A percentile compares a stretch with the other conserved stretches of the same genome.
phyloP scores from a whole-genome alignment of 2,888 invertebrate genomes.

The Cantharis nigra region DNA sequence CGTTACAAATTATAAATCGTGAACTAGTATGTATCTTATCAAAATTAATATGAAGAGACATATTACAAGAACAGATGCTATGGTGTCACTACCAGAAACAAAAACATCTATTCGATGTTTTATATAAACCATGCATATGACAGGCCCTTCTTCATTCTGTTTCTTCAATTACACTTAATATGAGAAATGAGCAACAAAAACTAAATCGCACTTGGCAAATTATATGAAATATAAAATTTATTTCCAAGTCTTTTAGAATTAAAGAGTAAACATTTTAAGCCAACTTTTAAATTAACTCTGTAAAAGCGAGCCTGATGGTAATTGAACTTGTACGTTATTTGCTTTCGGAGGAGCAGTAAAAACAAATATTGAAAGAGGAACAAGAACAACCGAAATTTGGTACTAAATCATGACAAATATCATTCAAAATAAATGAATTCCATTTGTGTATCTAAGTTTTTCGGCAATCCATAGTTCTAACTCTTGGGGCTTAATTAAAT shows the following conservation, averaged over 20 bases:
- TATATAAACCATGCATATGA: conserved; percentile 14
- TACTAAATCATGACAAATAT: conserved; percentile 14
- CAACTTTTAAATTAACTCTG: conserved; percentile 20
- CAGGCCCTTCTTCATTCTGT: conserved; percentile 6
- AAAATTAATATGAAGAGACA: conserved; percentile 10
- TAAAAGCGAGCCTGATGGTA: conserved; percentile 16
- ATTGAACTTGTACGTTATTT: conserved; percentile 21
- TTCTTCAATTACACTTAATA: conserved; percentile 12
- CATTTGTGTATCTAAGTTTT: conserved; percentile 4
- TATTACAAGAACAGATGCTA: conserved; percentile 13
- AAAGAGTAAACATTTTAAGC: conserved; percentile 18
- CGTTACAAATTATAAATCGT: conserved; percentile 7
- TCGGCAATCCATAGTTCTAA: neutral
- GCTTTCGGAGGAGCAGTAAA: conserved; percentile 16
- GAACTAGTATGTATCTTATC: conserved; percentile 11
- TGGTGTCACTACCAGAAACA: conserved; percentile 14
- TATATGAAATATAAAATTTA: neutral
- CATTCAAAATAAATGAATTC: conserved; percentile 18
- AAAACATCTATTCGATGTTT: conserved; percentile 11
- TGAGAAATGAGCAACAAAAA: conserved; percentile 6
- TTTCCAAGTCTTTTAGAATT: neutral
- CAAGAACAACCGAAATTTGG: conserved; percentile 16
- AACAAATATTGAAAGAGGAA: conserved; percentile 18
- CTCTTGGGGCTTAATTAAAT: neutral
- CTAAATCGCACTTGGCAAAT: conserved; percentile 2